Evolutionary conservation across 2,888 invertebrate species (phyloP).

Genomic region (Dendrolimus houi): DNA sequence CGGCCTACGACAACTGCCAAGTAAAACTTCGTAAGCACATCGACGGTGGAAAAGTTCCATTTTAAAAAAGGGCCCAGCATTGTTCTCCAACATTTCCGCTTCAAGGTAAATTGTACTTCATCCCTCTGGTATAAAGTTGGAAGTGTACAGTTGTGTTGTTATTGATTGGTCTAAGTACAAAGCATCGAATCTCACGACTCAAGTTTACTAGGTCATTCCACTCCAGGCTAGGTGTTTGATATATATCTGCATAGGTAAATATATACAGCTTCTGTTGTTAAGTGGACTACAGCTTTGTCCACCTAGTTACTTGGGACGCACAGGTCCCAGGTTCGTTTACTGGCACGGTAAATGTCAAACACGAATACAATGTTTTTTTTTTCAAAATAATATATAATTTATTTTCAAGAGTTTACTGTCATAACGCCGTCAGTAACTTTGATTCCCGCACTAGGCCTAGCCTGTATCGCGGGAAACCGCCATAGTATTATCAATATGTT

Average conservation of each 20-base stretch:
- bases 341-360: too few relatives aligned
- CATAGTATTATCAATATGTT: too few relatives aligned
- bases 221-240: slow-evolving; percentile 2
- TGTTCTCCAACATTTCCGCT: neutral
- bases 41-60: neutral
- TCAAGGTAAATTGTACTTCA: neutral
- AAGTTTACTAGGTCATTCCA: slow-evolving; percentile 18
- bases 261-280: too few relatives aligned
- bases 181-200: slow-evolving; percentile 5
- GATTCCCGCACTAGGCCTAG: too few relatives aligned
- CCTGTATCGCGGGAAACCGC: too few relatives aligned
- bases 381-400: too few relatives aligned
- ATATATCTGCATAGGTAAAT: neutral
- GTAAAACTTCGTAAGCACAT: neutral
- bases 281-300: too few relatives aligned
- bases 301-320: too few relatives aligned
- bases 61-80: neutral
- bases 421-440: too few relatives aligned
- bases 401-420: too few relatives aligned
- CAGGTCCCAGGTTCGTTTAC: too few relatives aligned
- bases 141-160: slow-evolving; percentile 4
- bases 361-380: too few relatives aligned
- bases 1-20: neutral
- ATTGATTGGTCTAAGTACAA: slow-evolving; percentile 12
- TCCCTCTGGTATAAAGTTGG: slow-evolving; percentile 1